Conservation (phyloP, 2,113 vertebrate species). For the Erinaceus europaeus region DNA sequence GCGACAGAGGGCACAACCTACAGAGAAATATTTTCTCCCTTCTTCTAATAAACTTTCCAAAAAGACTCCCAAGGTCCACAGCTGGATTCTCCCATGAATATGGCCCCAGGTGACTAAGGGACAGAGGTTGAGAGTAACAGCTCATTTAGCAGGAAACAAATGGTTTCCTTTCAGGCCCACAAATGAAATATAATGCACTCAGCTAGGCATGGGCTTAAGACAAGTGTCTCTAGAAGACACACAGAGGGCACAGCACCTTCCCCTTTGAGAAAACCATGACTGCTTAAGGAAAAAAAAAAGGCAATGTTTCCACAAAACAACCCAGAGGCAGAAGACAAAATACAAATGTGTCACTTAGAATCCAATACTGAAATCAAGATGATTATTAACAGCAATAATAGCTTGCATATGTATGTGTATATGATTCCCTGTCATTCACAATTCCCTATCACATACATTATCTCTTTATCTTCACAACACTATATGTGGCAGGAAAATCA, state of each 20-base stretch:
- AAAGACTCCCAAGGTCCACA: conserved; percentile 45
- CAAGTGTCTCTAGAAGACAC: fast-evolving
- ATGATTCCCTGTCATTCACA: neutral
- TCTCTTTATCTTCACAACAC: neutral
- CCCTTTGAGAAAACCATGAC: neutral
- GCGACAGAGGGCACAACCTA: neutral
- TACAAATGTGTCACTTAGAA: neutral
- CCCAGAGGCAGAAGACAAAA: conserved; percentile 13
- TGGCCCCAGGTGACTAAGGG: conserved; percentile 54
- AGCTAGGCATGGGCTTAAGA: neutral
- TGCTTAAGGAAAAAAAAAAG: neutral
- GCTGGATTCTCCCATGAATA: conserved; percentile 56
- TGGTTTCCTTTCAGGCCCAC: conserved; percentile 36
- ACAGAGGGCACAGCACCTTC: neutral
- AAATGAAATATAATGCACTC: conserved; percentile 25
- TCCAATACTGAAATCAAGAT: conserved; percentile 25
- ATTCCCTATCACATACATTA: neutral
- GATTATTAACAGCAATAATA: conserved; percentile 1
- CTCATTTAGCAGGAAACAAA: conserved; percentile 74
- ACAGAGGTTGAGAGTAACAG: conserved; percentile 37
- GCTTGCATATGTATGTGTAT: neutral
- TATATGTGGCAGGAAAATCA: neutral
- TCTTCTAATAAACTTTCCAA: conserved; percentile 61
- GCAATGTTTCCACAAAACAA: neutral
- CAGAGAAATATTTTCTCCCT: conserved; percentile 26